Base-by-base conservation (phyloP, 2,797 vertebrate genomes). In the Melanotaenia boesemani region DNA sequence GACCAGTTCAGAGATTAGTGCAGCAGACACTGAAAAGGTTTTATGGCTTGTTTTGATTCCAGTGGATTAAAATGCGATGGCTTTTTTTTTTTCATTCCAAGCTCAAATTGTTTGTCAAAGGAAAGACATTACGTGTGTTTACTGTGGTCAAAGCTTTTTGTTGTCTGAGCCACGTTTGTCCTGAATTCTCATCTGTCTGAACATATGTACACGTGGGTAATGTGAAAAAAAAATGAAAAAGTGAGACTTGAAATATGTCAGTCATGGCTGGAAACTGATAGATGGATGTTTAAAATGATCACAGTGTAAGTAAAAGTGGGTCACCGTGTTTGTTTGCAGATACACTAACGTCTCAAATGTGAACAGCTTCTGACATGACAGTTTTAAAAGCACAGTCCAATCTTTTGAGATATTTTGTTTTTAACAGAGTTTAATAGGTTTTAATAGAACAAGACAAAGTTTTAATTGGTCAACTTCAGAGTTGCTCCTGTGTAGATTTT, bases 1-100 rank as follows among this genome's bases (percentile, higher is more conserved):
- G 88, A 89, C 77, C 86, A 71, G 75, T 81, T 70, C 76, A 86
- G 77, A 85, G 91, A 92, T 93, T 89, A 92, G 67, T 6, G 71
- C 73, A 1, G 72, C 82, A 84, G 81, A 86, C 82, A 87, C 82
- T 71, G 77, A 66, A 58, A 65, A 88, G 86, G 62, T 84, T 89
- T 86, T 83, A 87, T 81, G 75, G 84, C 84, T 81, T 90, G 87
- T 90, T 89, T 83, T 65, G 69, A 82, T 83, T 88, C 82, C 64
- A 69, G 1, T 68, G 82, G 91, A 88, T 91, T 83, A 88, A 67
- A 81, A 15, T 15, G 13, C 6, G 72, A 70, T 79, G 80, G 81
- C 68, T 83, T 85, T 88, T 84, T 77, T 74, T 52, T 76, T 76
- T 79, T 41, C 13, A 71, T 66, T 76, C 28, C 39, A 1, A 65